These are phyloP conservation scores for Andinoacara biseriatus DNA, from an alignment of 2,113 vertebrate genomes.

Conservation along the genomic window DNA sequence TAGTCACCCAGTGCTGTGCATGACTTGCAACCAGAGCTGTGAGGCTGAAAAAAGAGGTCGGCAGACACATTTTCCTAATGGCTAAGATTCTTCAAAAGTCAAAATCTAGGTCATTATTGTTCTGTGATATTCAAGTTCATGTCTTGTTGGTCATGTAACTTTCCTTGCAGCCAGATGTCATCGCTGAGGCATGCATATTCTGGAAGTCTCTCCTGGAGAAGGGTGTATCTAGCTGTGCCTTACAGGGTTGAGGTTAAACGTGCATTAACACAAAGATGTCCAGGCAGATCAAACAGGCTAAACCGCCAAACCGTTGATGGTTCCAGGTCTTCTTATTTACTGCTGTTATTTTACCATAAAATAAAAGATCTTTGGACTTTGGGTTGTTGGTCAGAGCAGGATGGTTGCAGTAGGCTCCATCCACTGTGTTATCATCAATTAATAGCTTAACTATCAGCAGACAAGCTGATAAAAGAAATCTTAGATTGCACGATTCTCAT, in stretches of 20 bases:
- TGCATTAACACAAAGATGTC: too few species aligned
- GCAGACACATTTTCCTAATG: not conserved
- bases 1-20: accelerated
- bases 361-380: not conserved
- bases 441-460: not conserved
- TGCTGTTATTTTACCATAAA: not conserved
- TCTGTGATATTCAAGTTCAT: not conserved
- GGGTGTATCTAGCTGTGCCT: not conserved
- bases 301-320: too few species aligned
- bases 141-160: accelerated
- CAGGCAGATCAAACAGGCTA: not conserved
- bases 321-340: not conserved
- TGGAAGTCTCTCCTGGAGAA: not conserved
- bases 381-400: not conserved
- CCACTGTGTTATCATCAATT: not conserved
- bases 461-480: not conserved
- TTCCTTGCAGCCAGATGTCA: accelerated
- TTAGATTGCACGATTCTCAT: not conserved
- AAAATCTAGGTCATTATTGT: not conserved
- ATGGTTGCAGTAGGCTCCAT: not conserved
- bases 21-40: not conserved
- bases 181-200: not conserved
- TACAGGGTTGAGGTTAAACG: not conserved
- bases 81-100: not conserved
- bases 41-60: not conserved